A percentile compares a stretch with the other conserved stretches of the same genome.
Conservation (phyloP, 2,113 vertebrate genomes). For the Marmota flaviventris region DNA sequence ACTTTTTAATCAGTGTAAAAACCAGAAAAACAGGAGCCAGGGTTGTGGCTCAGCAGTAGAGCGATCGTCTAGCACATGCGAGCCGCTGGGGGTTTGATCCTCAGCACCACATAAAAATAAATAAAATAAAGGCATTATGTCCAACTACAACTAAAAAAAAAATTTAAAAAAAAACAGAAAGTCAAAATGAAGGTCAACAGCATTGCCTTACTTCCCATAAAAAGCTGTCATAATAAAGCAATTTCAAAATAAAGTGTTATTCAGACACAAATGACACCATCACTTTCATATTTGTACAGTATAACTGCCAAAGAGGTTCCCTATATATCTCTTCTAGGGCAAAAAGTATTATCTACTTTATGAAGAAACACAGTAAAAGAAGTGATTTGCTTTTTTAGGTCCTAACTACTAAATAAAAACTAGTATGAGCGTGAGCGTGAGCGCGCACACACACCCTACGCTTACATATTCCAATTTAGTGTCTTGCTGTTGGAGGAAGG, state of each 20-base stretch:
- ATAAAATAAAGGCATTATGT: too few species aligned
- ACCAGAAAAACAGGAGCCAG: too few species aligned
- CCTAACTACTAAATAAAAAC: background rate
- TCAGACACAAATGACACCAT: background rate
- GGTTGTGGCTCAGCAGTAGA: too few species aligned
- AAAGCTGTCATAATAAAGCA: constrained; percentile 21
- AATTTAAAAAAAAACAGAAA: too few species aligned
- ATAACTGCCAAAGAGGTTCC: background rate
- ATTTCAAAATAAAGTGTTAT: constrained; percentile 4
- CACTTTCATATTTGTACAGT: background rate
- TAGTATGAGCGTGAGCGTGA: too few species aligned
- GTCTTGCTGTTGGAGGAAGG: background rate
- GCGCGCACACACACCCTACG: too few species aligned
- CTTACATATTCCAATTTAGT: constrained; percentile 39
- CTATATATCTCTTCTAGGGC: background rate
- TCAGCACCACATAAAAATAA: too few species aligned
- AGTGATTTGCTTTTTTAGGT: background rate
- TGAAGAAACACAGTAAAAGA: background rate
- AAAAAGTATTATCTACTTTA: constrained; percentile 14
- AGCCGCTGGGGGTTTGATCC: too few species aligned
- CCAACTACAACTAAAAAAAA: too few species aligned
- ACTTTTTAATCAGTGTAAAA: constrained; percentile 5
- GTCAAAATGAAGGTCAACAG: background rate
- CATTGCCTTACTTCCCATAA: background rate
- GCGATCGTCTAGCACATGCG: too few species aligned